Conservation (phyloP, 2,888 invertebrate species). For the Diogma glabrata region DNA sequence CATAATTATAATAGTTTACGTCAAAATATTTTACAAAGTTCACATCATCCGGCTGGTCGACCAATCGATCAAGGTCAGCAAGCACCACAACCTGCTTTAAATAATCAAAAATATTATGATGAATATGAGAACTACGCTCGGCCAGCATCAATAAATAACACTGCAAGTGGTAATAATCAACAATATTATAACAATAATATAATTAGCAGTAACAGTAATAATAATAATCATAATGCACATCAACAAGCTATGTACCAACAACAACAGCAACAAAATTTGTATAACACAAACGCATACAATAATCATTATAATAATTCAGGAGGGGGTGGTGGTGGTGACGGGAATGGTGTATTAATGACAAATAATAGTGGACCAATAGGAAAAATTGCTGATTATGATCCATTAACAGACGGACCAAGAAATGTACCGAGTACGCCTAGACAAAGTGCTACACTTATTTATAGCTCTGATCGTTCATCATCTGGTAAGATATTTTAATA, state of each 20-base stretch:
- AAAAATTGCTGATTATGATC: constrained; percentile 72
- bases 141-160: constrained; percentile 18
- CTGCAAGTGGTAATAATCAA: constrained; percentile 11
- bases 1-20: constrained; percentile 32
- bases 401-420: constrained; percentile 57
- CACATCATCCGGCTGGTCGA: constrained; percentile 32
- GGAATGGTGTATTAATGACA: constrained; percentile 19
- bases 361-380: constrained; percentile 41
- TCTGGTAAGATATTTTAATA: constrained; percentile 46
- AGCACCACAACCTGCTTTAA: background rate
- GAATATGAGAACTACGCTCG: constrained; percentile 28
- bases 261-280: constrained; percentile 11
- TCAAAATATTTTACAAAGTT: constrained; percentile 33
- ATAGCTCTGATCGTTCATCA: constrained; percentile 54
- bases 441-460: constrained; percentile 73
- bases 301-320: constrained; percentile 17
- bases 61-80: constrained; percentile 3
- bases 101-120: constrained; percentile 23
- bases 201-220: constrained; percentile 16
- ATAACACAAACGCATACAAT: constrained; percentile 10
- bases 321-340: constrained; percentile 17
- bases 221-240: constrained; percentile 19
- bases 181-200: constrained; percentile 10
- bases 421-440: constrained; percentile 60
- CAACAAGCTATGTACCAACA: constrained; percentile 20